Percentiles rank a stretch among this genome's conserved stretches.
These are phyloP conservation scores for Sinella curviseta DNA, from an alignment of 1,140 invertebrate species.

Conservation along the genomic window DNA sequence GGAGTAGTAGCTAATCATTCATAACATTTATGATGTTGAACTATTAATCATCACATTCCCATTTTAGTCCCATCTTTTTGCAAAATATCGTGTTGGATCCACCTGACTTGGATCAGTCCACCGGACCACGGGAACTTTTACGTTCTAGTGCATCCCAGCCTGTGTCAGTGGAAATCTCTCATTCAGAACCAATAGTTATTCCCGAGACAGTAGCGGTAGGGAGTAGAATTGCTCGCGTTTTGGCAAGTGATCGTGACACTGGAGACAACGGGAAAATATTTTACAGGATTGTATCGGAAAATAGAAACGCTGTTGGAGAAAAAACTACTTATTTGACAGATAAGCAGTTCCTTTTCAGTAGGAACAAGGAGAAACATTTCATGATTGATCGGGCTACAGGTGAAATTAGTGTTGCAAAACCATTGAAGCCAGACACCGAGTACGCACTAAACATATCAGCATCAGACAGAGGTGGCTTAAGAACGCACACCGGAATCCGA, in stretches of 20 bases:
- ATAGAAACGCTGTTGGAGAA: slow-evolving; percentile 40
- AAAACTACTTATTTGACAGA: slow-evolving; percentile 44
- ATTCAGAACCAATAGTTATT: slow-evolving; percentile 53
- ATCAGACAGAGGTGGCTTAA: slow-evolving; percentile 71
- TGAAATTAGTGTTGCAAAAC: slow-evolving; percentile 72
- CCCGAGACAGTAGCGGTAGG: slow-evolving; percentile 58
- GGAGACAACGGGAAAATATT: slow-evolving; percentile 72
- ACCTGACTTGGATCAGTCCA: slow-evolving; percentile 41
- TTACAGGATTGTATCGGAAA: slow-evolving; percentile 71
- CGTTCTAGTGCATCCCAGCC: slow-evolving; percentile 45
- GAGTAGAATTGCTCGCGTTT: slow-evolving; percentile 55
- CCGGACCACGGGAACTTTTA: slow-evolving; percentile 43
- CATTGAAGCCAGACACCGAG: slow-evolving; percentile 72
- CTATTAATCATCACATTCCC: background rate
- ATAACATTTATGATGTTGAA: background rate
- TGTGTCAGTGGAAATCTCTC: slow-evolving; percentile 51
- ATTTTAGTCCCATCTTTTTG: slow-evolving; percentile 16
- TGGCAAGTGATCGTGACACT: slow-evolving; percentile 57
- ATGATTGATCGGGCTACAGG: slow-evolving; percentile 71
- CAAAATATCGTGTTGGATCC: slow-evolving; percentile 47
- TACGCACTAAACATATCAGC: slow-evolving; percentile 76
- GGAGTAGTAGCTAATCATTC: background rate
- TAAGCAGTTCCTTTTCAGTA: slow-evolving; percentile 47
- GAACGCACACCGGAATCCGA: slow-evolving; percentile 68
- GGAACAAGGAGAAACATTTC: slow-evolving; percentile 63